These are phyloP conservation scores for Gallinago paraguaiae DNA, from an alignment of 2,113 vertebrate genomes.

Conservation along the genomic window DNA sequence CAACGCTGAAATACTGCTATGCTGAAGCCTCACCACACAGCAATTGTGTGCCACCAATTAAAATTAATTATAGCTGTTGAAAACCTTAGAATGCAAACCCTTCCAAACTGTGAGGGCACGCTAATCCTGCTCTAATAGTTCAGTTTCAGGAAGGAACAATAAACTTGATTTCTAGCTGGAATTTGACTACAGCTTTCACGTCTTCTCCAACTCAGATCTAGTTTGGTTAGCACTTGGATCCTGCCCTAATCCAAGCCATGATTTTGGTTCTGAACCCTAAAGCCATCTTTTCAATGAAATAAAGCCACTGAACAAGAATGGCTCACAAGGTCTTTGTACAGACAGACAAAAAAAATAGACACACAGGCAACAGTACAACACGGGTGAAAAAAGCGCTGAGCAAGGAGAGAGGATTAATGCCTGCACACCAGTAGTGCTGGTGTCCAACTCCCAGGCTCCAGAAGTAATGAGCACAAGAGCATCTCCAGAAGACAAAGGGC, in stretches of 20 bases:
- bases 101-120: background rate
- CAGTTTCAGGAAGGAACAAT: background rate
- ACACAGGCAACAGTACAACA: background rate
- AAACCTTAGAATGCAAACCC: background rate
- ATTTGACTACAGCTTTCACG: background rate
- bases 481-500: background rate
- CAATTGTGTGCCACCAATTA: background rate
- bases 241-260: background rate
- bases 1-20: background rate
- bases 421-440: accelerated
- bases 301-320: slow-evolving; percentile 9
- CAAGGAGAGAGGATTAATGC: background rate
- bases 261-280: slow-evolving; percentile 14
- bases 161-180: slow-evolving; percentile 5
- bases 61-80: slow-evolving; percentile 26
- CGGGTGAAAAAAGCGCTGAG: slow-evolving; percentile 29
- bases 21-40: background rate
- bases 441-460: background rate
- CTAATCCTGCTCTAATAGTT: background rate
- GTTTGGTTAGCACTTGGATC: background rate
- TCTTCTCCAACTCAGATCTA: background rate
- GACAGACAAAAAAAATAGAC: background rate
- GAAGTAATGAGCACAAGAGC: background rate
- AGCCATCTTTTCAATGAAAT: slow-evolving; percentile 24
- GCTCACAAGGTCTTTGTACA: background rate